Base-by-base conservation (phyloP, 2,113 vertebrate species). In the Amblyornis subalaris region DNA sequence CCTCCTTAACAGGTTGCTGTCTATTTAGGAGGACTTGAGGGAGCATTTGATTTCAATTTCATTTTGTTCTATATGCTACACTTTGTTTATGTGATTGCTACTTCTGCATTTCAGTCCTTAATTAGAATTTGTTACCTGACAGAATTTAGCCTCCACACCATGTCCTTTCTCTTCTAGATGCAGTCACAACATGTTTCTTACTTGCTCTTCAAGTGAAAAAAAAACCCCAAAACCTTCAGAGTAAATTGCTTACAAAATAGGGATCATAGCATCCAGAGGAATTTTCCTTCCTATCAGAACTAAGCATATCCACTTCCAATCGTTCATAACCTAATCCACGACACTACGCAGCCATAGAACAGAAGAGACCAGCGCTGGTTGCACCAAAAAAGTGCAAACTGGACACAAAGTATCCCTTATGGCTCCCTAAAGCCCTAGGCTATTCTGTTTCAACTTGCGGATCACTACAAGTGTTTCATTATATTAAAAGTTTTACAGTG, bases 191-290 rank as follows among this genome's bases (percentile, higher is more conserved):
- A 0, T 31, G 40, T 33, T 88, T 45, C 18, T 45, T 61, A 74
- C 85, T 64, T 53, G 79, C 33, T 35, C 60, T 55, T 78, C 65
- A 77, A 47, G 67, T 38, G 1, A 14, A 69, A 80, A 79, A 55
- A 18, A n/a, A n/a, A 31, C 23, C 23, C 4, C n/a, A 55, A n/a
- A 25, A 28, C 15, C 23, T 65, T 54, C 44, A 36, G 35, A 86
- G 26, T 40, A 88, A 83, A 80, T 21, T 62, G 75, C 29, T 88
- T 80, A 58, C 44, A 85, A 81, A 88, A 54, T 14, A 88, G 58
- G 62, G 35, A 91, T 47, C 23, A 48, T 36, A 94, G 80, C 51
- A 91, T 79, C 51, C 23, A 77, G 51, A 80, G 45, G 60, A 76
- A 74, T 85, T 76, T 88, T 88, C 42, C 17, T 72, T 85, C 45